Percentiles rank a stretch among this genome's conserved stretches.
These are phyloP conservation scores for Pterostichus madidus DNA, from an alignment of 2,888 invertebrate genomes.

Conservation along the genomic window DNA sequence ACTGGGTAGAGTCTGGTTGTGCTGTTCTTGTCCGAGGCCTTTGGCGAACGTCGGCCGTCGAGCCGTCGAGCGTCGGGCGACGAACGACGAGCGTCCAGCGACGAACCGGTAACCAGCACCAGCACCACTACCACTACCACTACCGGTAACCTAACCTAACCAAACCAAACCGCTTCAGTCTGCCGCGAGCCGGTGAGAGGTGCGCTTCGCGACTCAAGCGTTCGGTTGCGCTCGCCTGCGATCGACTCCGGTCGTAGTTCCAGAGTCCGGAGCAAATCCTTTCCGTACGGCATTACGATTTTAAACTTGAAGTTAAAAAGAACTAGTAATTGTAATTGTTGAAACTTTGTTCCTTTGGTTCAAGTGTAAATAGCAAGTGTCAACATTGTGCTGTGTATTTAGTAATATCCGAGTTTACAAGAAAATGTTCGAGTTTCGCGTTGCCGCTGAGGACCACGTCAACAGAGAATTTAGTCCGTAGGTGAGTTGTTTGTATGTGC, in stretches of 20 bases:
- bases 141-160: constrained; percentile 11
- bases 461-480: constrained; percentile 29
- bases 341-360: no score
- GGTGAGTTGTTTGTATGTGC: constrained; percentile 14
- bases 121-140: constrained; percentile 16
- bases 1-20: background rate
- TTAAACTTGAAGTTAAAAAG: no score
- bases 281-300: background rate
- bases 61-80: background rate
- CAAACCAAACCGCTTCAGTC: constrained; percentile 48
- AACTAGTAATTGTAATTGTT: no score
- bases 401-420: background rate
- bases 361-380: no score
- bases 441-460: background rate
- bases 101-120: constrained; percentile 38
- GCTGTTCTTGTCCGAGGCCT: background rate
- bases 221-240: constrained; percentile 5
- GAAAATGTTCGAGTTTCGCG: constrained; percentile 10
- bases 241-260: background rate
- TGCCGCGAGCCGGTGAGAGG: constrained; percentile 51
- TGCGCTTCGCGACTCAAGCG: constrained; percentile 8
- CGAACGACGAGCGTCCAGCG: background rate
- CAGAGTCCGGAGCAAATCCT: background rate
- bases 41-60: background rate
- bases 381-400: constrained; percentile 15